Conservation (phyloP, 1,140 invertebrate genomes). For the Myzus persicae region DNA sequence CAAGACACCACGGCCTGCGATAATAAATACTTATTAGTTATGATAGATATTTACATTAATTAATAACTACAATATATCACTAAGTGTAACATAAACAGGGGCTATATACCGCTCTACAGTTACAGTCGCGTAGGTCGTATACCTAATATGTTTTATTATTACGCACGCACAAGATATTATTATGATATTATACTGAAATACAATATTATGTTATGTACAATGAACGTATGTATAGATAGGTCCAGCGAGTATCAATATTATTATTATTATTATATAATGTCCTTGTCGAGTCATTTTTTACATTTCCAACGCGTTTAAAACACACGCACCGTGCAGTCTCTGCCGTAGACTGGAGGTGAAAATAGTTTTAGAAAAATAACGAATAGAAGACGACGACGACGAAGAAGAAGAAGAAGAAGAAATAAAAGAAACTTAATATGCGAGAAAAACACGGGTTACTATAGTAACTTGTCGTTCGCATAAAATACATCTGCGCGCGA, state of each 20-base stretch:
- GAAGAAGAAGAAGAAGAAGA: not conserved
- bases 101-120: not conserved
- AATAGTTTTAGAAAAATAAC: not conserved
- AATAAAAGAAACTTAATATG: not conserved
- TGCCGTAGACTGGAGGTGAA: not conserved
- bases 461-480: not conserved
- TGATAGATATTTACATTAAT: not conserved
- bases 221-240: not conserved
- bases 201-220: not conserved
- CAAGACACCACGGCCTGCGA: not conserved
- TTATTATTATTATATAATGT: slow-evolving; percentile 36
- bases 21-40: not conserved
- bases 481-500: not conserved
- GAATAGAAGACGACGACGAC: not conserved
- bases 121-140: not conserved
- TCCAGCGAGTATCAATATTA: not conserved
- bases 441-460: not conserved
- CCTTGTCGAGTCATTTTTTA: slow-evolving; percentile 40
- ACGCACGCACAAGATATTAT: not conserved
- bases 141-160: not conserved
- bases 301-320: not conserved
- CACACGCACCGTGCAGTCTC: not conserved
- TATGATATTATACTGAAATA: not conserved
- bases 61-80: not conserved
- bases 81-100: not conserved